Evolutionary conservation across 2,797 vertebrate species (phyloP).

Genomic region (Hipposideros larvatus): DNA sequence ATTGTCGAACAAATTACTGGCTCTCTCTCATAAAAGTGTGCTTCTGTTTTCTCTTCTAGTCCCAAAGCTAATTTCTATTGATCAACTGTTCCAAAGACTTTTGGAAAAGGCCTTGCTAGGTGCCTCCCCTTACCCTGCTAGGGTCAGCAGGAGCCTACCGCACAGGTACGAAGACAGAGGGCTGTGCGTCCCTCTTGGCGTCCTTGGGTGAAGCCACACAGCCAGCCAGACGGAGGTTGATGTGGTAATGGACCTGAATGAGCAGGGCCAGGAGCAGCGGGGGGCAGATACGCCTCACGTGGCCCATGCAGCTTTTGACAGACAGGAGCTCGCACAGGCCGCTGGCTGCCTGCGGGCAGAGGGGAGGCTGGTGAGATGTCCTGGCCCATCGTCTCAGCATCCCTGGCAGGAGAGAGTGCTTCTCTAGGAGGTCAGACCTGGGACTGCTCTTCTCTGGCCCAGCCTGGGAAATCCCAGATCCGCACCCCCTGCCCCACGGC

Average conservation of each 20-base stretch:
- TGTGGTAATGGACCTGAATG: conserved; percentile 74
- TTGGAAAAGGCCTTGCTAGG: background rate
- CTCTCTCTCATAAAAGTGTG: background rate
- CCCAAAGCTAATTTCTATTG: background rate
- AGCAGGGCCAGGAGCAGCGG: conserved; percentile 73
- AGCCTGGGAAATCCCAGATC: background rate
- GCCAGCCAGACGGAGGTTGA: conserved; percentile 16
- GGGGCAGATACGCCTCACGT: conserved; percentile 63
- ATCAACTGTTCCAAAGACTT: background rate
- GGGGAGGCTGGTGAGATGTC: background rate
- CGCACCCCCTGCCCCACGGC: background rate
- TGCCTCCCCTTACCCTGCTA: background rate
- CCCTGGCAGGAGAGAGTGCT: background rate
- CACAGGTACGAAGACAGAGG: conserved; percentile 54
- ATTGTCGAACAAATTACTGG: background rate
- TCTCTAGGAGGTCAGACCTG: background rate
- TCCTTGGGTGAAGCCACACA: background rate
- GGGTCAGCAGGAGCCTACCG: conserved; percentile 49
- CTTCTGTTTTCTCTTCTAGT: conserved; percentile 43
- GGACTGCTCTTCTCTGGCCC: background rate
- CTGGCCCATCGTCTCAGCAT: background rate
- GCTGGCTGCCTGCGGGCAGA: conserved; percentile 78
- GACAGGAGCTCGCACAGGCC: conserved; percentile 82
- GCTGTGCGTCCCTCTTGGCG: background rate
- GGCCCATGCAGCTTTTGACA: conserved; percentile 68